Base-by-base conservation (phyloP, 2,888 invertebrate genomes). In the Perdita meconis region DNA sequence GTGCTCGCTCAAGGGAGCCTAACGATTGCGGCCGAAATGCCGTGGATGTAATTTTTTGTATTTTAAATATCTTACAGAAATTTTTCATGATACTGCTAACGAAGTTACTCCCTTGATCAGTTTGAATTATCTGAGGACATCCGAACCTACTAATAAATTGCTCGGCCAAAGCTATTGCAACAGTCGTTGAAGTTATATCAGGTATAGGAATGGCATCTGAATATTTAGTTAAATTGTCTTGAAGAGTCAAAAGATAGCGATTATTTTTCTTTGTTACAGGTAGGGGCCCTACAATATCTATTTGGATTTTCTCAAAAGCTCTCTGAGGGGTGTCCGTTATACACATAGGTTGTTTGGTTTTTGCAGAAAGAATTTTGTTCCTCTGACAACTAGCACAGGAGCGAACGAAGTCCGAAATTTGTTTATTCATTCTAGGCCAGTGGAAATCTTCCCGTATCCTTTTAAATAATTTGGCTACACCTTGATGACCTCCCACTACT, bases 11-110 rank as follows among this genome's bases (percentile, higher is more conserved):
- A 4, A 55, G 19, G 1, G 56, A 56, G 0, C 56, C 56, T 13
- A 56, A 16, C 3, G 36, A 56, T 36, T 56, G 56, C 0, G 56
- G 56, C 4, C 22, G 56, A 2, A 56, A 56, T 19, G 56, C 36
- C 0, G 36, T 56, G 6, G 56, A 56, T 0, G 56, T 36, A 26
- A 56, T 56, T 36, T 16, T 50, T 1, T 40, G 57, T 0, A 57
- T 40, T 57, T 57, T 57, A 0, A 57, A 57, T 12, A 40, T 40
- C 3, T 40, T 57, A 8, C 40, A 57, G 5, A 57, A 36, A 13
- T 13, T 57, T 0, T n/a, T 24, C 57, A 57, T 57, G 1, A 57
- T 2, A 0, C 1, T 1, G 12, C 40, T 57, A 5, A 40, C 26
- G 1, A 57, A 57, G 2, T 57, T 57, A 24, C 13, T 57, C 2